Evolutionary conservation across 2,797 vertebrate genomes (phyloP).

Genomic region (Phoebastria nigripes): DNA sequence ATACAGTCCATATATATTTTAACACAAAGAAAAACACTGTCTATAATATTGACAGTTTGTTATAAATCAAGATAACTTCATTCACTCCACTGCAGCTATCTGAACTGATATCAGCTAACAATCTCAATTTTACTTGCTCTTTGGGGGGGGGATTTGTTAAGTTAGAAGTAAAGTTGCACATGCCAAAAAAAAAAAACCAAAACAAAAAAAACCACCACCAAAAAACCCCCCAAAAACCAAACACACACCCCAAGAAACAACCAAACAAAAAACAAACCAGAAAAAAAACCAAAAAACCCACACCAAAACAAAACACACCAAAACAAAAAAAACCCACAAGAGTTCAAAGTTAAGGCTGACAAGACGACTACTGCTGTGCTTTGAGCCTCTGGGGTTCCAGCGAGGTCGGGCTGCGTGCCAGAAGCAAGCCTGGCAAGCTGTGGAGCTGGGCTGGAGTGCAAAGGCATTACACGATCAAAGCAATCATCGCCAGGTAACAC

Average conservation of each 20-base stretch:
- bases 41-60: not conserved
- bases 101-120: not conserved
- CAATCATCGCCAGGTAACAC: not conserved
- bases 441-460: not conserved
- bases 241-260: too few species aligned
- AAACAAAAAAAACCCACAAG: too few species aligned
- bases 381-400: not conserved
- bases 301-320: too few species aligned
- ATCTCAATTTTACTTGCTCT: not conserved
- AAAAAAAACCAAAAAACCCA: too few species aligned
- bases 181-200: too few species aligned
- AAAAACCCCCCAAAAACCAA: too few species aligned
- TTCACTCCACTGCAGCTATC: not conserved
- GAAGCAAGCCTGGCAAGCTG: not conserved
- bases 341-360: not conserved
- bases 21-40: not conserved
- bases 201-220: too few species aligned
- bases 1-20: not conserved
- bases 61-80: not conserved
- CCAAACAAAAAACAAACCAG: too few species aligned
- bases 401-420: not conserved
- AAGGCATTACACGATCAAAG: not conserved
- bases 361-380: not conserved
- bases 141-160: not conserved
- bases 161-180: not conserved